Evolutionary conservation across 2,888 invertebrate species (phyloP), one percentile per base, ranked within the genome.

Genomic region (Lasioglossum zephyrum): DNA sequence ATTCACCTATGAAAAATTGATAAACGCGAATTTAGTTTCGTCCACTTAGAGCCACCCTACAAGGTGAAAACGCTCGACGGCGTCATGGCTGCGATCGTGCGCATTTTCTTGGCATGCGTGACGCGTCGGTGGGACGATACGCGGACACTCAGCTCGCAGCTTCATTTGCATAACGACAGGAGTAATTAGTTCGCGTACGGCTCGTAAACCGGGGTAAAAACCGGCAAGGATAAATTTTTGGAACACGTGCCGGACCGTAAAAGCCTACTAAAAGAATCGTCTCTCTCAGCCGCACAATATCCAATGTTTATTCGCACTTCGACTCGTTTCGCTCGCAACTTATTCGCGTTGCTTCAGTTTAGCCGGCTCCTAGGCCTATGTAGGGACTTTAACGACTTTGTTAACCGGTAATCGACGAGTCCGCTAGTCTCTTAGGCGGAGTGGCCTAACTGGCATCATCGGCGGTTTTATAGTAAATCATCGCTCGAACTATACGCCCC

Each of bases 391-490:
- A 70, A 41, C 70, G 70, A 41, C 70, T 70, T 41, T 41, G 41
- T 70, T 70, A 70, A 70, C 70, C 70, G 39, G 70, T 70, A 70
- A 70, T 70, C 13, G 41, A 41, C n/a, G 69, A 70, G 70, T 57
- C n/a, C 41, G 70, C 41, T 13, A n/a, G 70, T 70, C 70, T 70
- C n/a, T 70, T 41, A 41, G n/a, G n/a, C 70, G 41, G 41, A 70
- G 70, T 41, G 13, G 66, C 36, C 66, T 41, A 11, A 39, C 11
- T 22, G 39, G 70, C n/a, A 70, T 70, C 39, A 39, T 9, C 70
- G 22, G n/a, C 57, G n/a, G 57, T 57, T 70, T 70, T 70, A 41
- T 70, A 70, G n/a, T 70, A 70, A 70, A 70, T 70, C 70, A 70
- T 41, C 70, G 70, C 11, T 22, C 41, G 70, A 41, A 70, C 41